Evolutionary conservation across 1,140 invertebrate genomes (phyloP), one percentile per base, ranked within the genome.

Genomic region (Mizuhopecten yessoensis): DNA sequence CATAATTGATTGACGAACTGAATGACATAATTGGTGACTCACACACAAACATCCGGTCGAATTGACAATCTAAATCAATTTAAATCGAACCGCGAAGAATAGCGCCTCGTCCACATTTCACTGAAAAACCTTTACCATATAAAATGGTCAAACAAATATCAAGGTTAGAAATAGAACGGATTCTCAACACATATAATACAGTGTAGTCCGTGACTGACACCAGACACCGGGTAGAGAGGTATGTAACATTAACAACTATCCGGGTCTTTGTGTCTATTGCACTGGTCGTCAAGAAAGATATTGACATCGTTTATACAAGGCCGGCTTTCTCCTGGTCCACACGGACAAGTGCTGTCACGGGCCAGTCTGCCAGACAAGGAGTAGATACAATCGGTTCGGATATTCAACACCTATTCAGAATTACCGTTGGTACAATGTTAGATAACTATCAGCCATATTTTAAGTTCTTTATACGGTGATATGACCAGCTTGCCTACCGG

Each of bases 111-210:
- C 57, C 57, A 29, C n/a, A 75, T 2, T 49, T 49, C 3, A 75
- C 23, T 75, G 0, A 29, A 75, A 75, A 75, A 75, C 1, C 57
- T 29, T 75, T 75, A 13, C 57, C 9, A 9, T 7, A 75, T 29
- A 75, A 75, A 75, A 75, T 75, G 57, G 57, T n/a, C n/a, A 75
- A 75, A 45, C n/a, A n/a, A 75, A 75, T 75, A 23, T 75, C 57
- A 75, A 75, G 57, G 57, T 75, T 75, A 75, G 17, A 75, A 75
- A n/a, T 75, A 75, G 57, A n/a, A 75, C 13, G 11, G 29, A n/a
- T 75, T 75, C 57, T 75, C 1, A 75, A 75, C n/a, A 29, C 11
- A 75, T 7, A 75, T 29, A 57, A 57, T 20, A 17, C 45, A 3
- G 2, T 20, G 17, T 57, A 75, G 57, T n/a, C 2, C 29, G 29